phyloP scores from a whole-genome alignment of 1,140 invertebrate species.

The Tetramorium parvispinum region DNA sequence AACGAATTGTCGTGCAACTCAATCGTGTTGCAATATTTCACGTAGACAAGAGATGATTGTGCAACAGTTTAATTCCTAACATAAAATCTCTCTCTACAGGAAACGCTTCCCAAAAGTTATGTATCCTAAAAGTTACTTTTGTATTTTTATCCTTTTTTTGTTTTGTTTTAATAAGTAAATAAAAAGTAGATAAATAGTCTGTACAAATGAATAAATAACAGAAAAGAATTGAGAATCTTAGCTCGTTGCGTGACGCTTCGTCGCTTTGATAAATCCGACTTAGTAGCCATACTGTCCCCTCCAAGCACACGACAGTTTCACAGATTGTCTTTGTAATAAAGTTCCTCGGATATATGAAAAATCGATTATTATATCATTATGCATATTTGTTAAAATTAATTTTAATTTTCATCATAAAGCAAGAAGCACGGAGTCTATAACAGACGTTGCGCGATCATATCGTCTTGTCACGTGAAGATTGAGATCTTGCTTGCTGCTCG shows the following conservation, averaged over 20 bases:
- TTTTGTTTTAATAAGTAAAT: background rate
- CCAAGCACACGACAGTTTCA: background rate
- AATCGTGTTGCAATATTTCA: background rate
- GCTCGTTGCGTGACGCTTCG: background rate
- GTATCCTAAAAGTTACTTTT: background rate
- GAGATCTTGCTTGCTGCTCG: constrained; percentile 2
- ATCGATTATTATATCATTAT: background rate
- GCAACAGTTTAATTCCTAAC: background rate
- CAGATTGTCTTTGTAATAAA: background rate
- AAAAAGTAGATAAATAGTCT: background rate
- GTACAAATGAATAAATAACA: background rate
- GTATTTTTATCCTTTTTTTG: background rate
- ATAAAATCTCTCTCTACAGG: background rate
- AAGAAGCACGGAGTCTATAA: too few relatives aligned
- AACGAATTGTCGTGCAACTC: background rate
- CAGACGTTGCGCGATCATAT: background rate
- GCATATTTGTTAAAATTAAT: background rate
- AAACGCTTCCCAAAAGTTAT: background rate
- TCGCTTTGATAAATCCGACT: background rate
- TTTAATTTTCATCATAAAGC: too few relatives aligned
- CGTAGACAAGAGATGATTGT: background rate
- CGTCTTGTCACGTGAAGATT: background rate
- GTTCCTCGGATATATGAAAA: background rate
- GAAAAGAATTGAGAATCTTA: background rate
- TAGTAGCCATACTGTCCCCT: background rate